A percentile compares a stretch with the other conserved stretches of the same genome.
Conservation (phyloP, 2,113 vertebrate genomes). For the Pteruthius melanotis region DNA sequence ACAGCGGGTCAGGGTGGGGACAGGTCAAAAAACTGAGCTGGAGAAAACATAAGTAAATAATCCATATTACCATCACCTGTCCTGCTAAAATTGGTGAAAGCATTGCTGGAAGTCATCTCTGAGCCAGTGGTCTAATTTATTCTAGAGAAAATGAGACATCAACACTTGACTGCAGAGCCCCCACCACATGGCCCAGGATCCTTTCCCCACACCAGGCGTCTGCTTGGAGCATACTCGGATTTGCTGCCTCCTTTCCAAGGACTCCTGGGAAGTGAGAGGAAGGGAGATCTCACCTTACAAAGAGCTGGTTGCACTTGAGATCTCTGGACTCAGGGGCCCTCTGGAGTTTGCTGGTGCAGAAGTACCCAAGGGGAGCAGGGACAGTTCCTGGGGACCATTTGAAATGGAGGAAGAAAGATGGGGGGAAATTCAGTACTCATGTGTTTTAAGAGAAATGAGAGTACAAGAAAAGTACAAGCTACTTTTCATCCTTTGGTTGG, state of each 20-base stretch:
- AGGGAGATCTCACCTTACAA: neutral
- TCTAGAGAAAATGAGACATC: neutral
- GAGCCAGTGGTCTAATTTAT: neutral
- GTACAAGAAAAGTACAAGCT: neutral
- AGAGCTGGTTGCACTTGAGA: neutral
- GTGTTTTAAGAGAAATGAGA: neutral
- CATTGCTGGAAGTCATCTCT: neutral
- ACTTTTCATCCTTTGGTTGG: neutral
- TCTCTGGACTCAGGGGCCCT: neutral
- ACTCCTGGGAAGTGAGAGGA: neutral
- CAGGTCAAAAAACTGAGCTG: neutral
- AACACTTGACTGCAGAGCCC: neutral
- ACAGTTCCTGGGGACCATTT: neutral
- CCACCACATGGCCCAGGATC: neutral
- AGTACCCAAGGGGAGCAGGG: accelerated
- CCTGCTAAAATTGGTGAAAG: neutral
- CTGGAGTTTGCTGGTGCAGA: neutral
- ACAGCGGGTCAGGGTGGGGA: neutral
- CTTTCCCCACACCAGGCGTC: neutral
- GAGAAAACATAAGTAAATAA: neutral
- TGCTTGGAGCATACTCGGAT: neutral
- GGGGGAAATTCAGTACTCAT: neutral
- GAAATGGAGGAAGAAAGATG: neutral
- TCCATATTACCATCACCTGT: neutral
- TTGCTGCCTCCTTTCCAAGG: neutral